Evolutionary conservation across 2,888 invertebrate genomes (phyloP), one percentile per base, ranked within the genome.

Genomic region (Polymixis flavicincta): DNA sequence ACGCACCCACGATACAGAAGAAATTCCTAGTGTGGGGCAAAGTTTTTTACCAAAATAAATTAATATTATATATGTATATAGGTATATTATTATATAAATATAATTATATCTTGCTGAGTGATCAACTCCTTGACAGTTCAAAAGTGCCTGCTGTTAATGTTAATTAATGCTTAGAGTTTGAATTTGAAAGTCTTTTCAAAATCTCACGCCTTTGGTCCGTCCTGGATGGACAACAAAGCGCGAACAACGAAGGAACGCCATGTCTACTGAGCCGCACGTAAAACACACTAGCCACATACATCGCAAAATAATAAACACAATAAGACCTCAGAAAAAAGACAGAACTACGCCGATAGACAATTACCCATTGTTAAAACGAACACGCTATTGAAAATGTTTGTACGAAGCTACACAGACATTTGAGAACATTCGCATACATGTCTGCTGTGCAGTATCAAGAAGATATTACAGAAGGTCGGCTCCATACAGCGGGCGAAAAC

Each of bases 371-470:
- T 68, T 60, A 67, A 17, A 74, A 28, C 67, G 55, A 82, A 42
- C 55, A 8, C 52, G 70, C 83, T 74, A 78, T 74, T 83, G 74
- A 65, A 78, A 52, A 68, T 74, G 60, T 83, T 68, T 71, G 50
- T 65, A 68, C 79, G 65, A 60, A 78, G 68, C 52, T 72, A 48
- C 54, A 14, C 65, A 78, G 50, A 67, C 45, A 50, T 82, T 74
- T 64, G 32, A 74, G 70, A 82, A 71, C 71, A 68, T 70, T 68
- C 59, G n/a, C 72, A 52, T 60, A 63, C 68, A 77, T 32, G 55
- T 69, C 14, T 65, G 63, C 22, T 78, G 25, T 52, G 7, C 50
- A 50, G 19, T 19, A 22, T 50, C 25, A 32, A 8, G 1, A n/a
- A 52, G 22, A 25, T 28, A 25, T 5, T 3, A 22, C 71, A 78